Evolutionary conservation across 2,113 vertebrate genomes (phyloP), one percentile per base, ranked within the genome.

Genomic region (Seriola rivoliana): DNA sequence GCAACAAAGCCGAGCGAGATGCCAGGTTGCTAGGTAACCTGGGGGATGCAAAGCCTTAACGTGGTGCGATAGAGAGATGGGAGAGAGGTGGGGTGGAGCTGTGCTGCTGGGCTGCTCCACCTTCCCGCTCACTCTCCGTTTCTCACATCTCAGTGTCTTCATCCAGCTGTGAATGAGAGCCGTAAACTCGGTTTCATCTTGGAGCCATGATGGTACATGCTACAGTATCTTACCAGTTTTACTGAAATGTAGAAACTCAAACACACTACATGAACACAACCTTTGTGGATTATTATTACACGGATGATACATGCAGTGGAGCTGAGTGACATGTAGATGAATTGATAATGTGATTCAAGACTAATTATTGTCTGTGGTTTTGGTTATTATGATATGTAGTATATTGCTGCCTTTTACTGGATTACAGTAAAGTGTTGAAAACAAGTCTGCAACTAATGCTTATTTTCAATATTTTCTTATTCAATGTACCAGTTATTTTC

Each of bases 11-110:
- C 58, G 93, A 90, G 89, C 80, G 81, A 94, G 93, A 95, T 94
- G 92, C 93, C 86, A 88, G 90, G 94, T 95, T 95, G 94, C 95
- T 94, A 93, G 93, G 95, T 91, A 93, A 95, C 94, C 89, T 58
- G 63, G 62, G 86, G 85, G 91, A 95, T 95, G 93, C 94, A 93
- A 91, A 90, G 91, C 91, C 88, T 74, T 85, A 90, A 91, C 87
- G 65, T 91, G 88, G 85, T 83, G 89, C 52, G 90, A 91, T 73
- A 83, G 77, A 87, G 75, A 69, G 81, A 78, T 0, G 59, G 44
- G 71, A 42, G 81, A 78, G 80, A 59, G 73, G 72, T 75, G 76
- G 85, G 76, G 84, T 81, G 72, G 86, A 89, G 83, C 46, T 50
- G 81, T 50, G 72, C 81, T 85, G 74, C 78, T 36, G 52, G 50